Conservation (phyloP, 2,113 vertebrate species). For the Loxodonta africana region DNA sequence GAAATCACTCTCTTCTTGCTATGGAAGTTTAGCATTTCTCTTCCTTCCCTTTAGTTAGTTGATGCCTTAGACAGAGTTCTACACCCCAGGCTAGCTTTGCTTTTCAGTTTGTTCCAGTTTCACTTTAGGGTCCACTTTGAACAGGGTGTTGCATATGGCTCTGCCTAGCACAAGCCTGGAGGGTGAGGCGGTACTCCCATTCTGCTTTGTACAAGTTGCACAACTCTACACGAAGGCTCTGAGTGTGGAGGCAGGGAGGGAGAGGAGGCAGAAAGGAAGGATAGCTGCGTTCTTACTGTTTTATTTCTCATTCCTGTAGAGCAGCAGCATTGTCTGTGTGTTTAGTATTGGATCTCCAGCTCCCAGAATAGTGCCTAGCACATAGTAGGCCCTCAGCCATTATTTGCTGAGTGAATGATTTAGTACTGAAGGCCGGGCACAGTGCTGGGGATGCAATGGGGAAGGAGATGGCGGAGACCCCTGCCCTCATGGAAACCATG, state of each 20-base stretch:
- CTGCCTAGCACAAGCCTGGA: neutral
- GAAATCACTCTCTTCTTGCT: neutral
- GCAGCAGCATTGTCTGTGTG: neutral
- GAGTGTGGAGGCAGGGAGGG: neutral
- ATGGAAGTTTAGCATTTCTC: neutral
- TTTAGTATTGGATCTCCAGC: neutral
- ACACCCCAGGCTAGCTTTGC: neutral
- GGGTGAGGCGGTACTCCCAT: accelerated
- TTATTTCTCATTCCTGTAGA: neutral
- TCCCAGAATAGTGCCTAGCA: neutral
- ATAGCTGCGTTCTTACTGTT: neutral
- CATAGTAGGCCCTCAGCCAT: neutral
- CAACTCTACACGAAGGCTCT: neutral
- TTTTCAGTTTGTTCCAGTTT: neutral
- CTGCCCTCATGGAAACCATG: neutral
- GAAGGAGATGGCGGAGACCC: neutral
- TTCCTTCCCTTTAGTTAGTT: neutral
- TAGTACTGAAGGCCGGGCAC: neutral
- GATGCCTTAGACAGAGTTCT: neutral
- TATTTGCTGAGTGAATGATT: neutral
- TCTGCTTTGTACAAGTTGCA: neutral
- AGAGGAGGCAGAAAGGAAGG: too few species aligned
- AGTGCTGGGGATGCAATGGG: neutral
- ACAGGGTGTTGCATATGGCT: neutral
- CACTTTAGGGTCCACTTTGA: neutral